A percentile compares a stretch with the other conserved stretches of the same genome.
Conservation (phyloP, 1,140 invertebrate genomes). For the Platorchestia sp. region DNA sequence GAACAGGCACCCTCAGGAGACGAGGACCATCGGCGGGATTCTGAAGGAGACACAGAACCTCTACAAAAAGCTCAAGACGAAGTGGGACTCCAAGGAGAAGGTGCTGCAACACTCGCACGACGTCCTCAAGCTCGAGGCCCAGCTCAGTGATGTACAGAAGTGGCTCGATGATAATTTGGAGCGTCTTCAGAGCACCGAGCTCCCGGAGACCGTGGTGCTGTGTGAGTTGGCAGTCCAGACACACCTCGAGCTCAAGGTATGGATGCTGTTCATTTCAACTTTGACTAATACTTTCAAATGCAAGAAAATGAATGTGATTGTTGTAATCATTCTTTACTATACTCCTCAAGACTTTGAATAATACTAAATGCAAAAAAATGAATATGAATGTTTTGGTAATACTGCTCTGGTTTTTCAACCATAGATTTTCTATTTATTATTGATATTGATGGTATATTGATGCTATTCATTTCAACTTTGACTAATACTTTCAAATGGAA, state of each 20-base stretch:
- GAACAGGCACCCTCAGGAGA: neutral
- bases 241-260: neutral
- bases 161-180: neutral
- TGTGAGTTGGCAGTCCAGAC: neutral
- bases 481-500: too few relatives aligned
- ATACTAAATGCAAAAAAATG: too few relatives aligned
- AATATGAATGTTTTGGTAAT: too few relatives aligned
- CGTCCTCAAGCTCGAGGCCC: neutral
- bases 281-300: too few relatives aligned
- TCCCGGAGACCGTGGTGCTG: neutral
- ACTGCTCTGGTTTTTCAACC: too few relatives aligned
- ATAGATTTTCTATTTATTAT: too few relatives aligned
- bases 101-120: neutral
- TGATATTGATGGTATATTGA: too few relatives aligned
- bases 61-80: constrained; percentile 10
- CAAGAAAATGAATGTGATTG: too few relatives aligned
- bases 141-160: neutral
- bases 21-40: neutral
- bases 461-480: too few relatives aligned
- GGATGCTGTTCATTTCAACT: neutral
- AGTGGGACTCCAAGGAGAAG: constrained; percentile 37
- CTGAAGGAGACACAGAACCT: neutral
- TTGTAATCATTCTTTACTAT: too few relatives aligned
- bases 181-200: neutral
- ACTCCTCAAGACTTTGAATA: too few relatives aligned